phyloP scores from a whole-genome alignment of 2,888 invertebrate species.

The Acrocyrtus sp. region DNA sequence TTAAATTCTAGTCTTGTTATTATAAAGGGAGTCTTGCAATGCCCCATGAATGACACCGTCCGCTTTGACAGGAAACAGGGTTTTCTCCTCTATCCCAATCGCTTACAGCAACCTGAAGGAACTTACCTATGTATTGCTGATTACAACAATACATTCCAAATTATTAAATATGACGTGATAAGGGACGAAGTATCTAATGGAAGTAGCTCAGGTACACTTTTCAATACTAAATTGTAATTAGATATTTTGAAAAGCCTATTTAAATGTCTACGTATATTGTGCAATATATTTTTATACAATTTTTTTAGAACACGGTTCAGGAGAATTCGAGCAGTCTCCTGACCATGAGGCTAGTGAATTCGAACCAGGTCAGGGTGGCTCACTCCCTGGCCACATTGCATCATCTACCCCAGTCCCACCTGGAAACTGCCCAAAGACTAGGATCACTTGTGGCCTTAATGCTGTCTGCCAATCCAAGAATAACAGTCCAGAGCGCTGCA shows the following conservation, averaged over 20 bases:
- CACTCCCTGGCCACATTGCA: neutral
- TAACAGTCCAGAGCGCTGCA: constrained; percentile 18
- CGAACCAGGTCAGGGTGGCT: constrained; percentile 6
- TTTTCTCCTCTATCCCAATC: constrained; percentile 9
- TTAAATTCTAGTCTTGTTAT: neutral
- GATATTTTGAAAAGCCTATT: too few species aligned
- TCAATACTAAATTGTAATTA: too few species aligned
- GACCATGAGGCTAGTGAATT: neutral
- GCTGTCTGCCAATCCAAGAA: constrained; percentile 16
- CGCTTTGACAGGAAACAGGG: constrained; percentile 40
- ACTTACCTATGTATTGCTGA: constrained; percentile 47
- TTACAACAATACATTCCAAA: constrained; percentile 40
- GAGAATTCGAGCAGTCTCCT: constrained; percentile 8
- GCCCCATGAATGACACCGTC: constrained; percentile 51
- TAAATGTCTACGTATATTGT: too few species aligned
- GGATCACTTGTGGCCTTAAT: constrained; percentile 20
- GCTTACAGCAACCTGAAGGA: constrained; percentile 12
- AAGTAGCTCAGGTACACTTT: constrained; percentile 12
- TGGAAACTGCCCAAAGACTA: neutral
- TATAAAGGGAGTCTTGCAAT: constrained; percentile 46
- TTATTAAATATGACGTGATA: constrained; percentile 38
- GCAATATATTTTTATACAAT: too few species aligned
- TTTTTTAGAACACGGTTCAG: constrained; percentile 9
- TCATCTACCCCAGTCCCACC: neutral
- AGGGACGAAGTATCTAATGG: constrained; percentile 3